Evolutionary conservation across 92 coral and sea anemone species (phyloP).

Genomic region (Diadumene lineata): DNA sequence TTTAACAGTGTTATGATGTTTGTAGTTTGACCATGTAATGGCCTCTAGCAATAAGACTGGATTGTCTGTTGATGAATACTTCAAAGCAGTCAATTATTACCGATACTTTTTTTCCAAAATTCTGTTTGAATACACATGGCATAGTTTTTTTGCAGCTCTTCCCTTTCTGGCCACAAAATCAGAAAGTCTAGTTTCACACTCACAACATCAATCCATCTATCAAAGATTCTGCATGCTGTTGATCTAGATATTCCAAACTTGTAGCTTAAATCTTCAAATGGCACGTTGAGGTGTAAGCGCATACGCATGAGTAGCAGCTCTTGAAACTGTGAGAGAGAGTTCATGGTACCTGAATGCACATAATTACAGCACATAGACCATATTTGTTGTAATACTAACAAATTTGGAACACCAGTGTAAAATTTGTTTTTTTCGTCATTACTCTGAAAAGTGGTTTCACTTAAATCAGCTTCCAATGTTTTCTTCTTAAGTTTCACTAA

Average conservation of each 20-base stretch:
- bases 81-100: conserved; percentile 44
- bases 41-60: conserved; percentile 54
- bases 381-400: conserved; percentile 30
- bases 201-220: conserved; percentile 51
- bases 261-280: conserved; percentile 19
- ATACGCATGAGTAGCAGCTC: conserved; percentile 23
- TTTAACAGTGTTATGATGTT: conserved; percentile 51
- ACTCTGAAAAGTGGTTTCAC: conserved; percentile 33
- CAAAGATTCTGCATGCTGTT: conserved; percentile 33
- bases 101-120: conserved; percentile 42
- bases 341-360: conserved; percentile 15
- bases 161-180: conserved; percentile 49
- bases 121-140: conserved; percentile 48
- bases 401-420: conserved; percentile 52
- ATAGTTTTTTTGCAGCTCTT: conserved; percentile 28
- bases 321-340: conserved; percentile 23
- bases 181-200: conserved; percentile 32
- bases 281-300: conserved; percentile 23
- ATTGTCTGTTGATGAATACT: conserved; percentile 36
- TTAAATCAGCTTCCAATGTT: conserved; percentile 27
- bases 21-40: conserved; percentile 45
- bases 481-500: conserved; percentile 41
- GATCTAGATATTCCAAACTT: conserved; percentile 17
- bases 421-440: conserved; percentile 55
- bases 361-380: conserved; percentile 4